Evolutionary conservation across 2,113 vertebrate genomes (phyloP).

Genomic region (Alethe diademata): DNA sequence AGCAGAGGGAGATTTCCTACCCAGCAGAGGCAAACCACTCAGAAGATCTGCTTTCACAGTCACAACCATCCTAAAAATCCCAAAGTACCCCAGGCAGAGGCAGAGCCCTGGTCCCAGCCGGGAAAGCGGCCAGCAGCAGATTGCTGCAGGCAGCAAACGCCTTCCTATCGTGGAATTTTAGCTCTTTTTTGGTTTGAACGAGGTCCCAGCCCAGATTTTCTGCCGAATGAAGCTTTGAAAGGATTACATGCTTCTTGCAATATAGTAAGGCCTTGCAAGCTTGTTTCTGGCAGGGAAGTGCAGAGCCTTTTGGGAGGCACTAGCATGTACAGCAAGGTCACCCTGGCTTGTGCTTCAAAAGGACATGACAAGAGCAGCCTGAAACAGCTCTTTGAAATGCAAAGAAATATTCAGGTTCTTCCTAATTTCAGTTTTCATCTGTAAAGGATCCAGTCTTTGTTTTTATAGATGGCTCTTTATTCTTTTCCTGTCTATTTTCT

Average conservation of each 20-base stretch:
- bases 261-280: neutral
- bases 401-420: neutral
- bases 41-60: neutral
- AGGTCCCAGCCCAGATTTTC: neutral
- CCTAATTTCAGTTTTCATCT: neutral
- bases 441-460: neutral
- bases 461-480: neutral
- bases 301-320: neutral
- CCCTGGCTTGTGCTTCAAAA: neutral
- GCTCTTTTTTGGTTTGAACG: neutral
- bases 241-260: neutral
- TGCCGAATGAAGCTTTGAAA: neutral
- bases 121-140: neutral
- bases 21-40: neutral
- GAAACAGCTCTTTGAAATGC: neutral
- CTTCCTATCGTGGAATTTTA: neutral
- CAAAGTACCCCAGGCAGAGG: neutral
- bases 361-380: neutral
- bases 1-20: neutral
- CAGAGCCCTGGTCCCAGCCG: rapidly evolving
- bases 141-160: neutral
- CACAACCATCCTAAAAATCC: neutral
- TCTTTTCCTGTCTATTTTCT: neutral
- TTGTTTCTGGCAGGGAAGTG: neutral
- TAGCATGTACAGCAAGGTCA: neutral